phyloP scores from a whole-genome alignment of 2,113 vertebrate species.

The Dolichallabes microphthalmus region DNA sequence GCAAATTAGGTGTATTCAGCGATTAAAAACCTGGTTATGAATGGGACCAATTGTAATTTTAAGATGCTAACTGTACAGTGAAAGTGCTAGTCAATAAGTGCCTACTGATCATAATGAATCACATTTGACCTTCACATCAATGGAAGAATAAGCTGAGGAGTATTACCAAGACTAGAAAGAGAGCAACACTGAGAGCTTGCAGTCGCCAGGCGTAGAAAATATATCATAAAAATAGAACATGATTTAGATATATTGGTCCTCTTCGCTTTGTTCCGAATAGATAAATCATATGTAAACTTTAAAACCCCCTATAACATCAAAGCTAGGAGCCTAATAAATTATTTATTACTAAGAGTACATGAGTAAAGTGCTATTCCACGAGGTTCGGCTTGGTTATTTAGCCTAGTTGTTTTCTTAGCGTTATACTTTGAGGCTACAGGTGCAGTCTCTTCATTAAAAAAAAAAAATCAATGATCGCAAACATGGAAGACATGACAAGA shows the following conservation, averaged over 20 bases:
- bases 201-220: slow-evolving; percentile 18
- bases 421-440: slow-evolving; percentile 32
- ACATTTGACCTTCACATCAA: slow-evolving; percentile 17
- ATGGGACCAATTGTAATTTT: slow-evolving; percentile 1
- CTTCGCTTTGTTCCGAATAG: slow-evolving; percentile 28
- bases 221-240: slow-evolving; percentile 8
- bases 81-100: slow-evolving; percentile 18
- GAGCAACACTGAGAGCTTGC: slow-evolving; percentile 34
- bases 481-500: slow-evolving; percentile 60
- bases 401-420: neutral
- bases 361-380: slow-evolving; percentile 64
- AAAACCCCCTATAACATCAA: neutral
- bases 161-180: neutral
- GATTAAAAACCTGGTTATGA: neutral
- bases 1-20: neutral
- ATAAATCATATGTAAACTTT: slow-evolving; percentile 50
- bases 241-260: slow-evolving; percentile 46
- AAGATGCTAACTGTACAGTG: neutral
- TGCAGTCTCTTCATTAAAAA: slow-evolving; percentile 21
- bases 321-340: slow-evolving; percentile 44
- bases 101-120: slow-evolving; percentile 4
- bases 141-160: slow-evolving; percentile 34
- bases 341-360: slow-evolving; percentile 53
- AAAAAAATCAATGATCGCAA: slow-evolving; percentile 36
- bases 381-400: slow-evolving; percentile 40